Base-by-base conservation (phyloP, 2,113 vertebrate genomes). In the Phalacrocorax carbo region DNA sequence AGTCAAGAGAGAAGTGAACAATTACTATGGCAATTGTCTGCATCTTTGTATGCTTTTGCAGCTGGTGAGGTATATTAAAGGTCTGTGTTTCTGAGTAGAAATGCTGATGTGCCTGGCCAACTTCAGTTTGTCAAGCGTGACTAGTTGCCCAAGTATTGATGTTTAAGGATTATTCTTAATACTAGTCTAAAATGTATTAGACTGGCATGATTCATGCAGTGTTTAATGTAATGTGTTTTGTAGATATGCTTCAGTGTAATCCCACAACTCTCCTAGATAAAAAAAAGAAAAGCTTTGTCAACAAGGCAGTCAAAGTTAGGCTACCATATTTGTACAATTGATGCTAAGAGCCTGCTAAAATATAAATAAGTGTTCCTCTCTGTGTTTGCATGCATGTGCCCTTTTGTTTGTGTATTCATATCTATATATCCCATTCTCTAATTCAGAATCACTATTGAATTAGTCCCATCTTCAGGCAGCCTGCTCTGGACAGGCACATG, bases 371-470 rank as follows among this genome's bases (percentile, higher is more conserved):
- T 38, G 26, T 73, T 61, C 4, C 10, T 65, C 5, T 54, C 13
- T 68, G 20, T 68, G 9, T 68, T 57, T 72, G 13, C 3, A 7
- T 10, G 5, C 14, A 8, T 0, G 0, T 80, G 32, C 11, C 25
- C 26, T 88, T 76, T 36, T 29, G 17, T 48, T 88, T 70, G 42
- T 51, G 22, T 23, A 21, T 82, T 64, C 32, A 26, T 15, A 22
- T 5, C 15, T 29, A 4, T 26, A 16, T 70, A 36, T 73, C 26
- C 8, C 12, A 19, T 44, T 44, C 25, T 46, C 5, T 68, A 49
- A 25, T 48, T 57, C 20, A 23, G 21, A 91, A n/a, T 52, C 27
- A 9, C 32, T 11, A 19, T 5, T 38, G 18, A 62, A 27, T 52
- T 66, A 34, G 15, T 62, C 20, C 16, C 2, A 9, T 21, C 20